Evolutionary conservation across 1,140 invertebrate genomes (phyloP), one percentile per base, ranked within the genome.

Genomic region (Calliopsis andreniformis): DNA sequence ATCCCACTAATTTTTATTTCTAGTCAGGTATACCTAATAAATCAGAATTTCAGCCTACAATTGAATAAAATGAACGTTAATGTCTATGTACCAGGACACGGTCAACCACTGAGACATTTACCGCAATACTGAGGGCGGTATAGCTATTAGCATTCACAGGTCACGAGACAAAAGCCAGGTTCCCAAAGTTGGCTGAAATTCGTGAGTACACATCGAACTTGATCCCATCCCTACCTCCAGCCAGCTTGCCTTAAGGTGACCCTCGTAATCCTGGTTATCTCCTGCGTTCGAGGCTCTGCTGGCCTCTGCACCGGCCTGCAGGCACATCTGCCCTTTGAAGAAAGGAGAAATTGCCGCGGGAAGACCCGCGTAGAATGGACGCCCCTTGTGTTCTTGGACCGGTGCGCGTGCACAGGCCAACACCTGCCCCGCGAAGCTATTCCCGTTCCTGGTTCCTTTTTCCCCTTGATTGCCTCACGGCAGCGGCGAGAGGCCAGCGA

Each of bases 231-330:
- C 71, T 77, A 62, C n/a, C n/a, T 23, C 14, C 51, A 58, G 16
- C 51, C 73, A 76, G 64, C 73, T 76, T 76, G 73, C 63, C 63
- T 58, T 53, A 39, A 71, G 45, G 66, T 55, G 71, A 62, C 62
- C 78, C 18, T 43, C 18, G 58, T 78, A 76, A 81, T 85, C 80
- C 62, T 68, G 67, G 76, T 83, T 85, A 85, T 85, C 78, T 85
- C 28, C n/a, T n/a, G n/a, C n/a, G n/a, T n/a, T n/a, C n/a, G n/a
- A n/a, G n/a, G 73, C 45, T 43, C 43, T 64, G 45, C 79, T 49
- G 75, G 69, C 56, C 69, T 59, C 47, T 56, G 59, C 78, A 70
- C 51, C 77, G 62, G 55, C 66, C 53, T 59, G 43, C 69, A 56
- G 59, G 61, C 79, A 56, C 84, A 85, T 83, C 84, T 85, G 84